Conservation (phyloP, 2,113 vertebrate genomes). For the Tragelaphus strepsiceros region DNA sequence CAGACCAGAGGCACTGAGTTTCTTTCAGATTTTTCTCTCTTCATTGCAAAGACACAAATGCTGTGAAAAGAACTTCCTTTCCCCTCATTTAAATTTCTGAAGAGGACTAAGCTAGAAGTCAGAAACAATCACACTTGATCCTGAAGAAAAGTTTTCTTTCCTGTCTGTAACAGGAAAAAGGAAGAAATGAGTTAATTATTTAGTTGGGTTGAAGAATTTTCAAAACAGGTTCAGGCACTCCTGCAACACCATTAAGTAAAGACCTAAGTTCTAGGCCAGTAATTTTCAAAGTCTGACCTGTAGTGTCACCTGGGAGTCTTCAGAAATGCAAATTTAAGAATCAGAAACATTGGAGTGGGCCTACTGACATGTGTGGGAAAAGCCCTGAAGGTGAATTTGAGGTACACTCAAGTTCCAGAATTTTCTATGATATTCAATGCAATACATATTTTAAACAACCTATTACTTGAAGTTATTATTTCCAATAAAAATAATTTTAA, state of each 20-base stretch:
- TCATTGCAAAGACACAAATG: not conserved
- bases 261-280: not conserved
- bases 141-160: slow-evolving; percentile 20
- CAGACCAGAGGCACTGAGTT: not conserved
- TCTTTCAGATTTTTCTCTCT: not conserved
- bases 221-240: not conserved
- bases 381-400: not conserved
- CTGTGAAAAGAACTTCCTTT: not conserved
- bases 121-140: not conserved
- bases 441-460: not conserved
- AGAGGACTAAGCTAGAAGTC: not conserved
- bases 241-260: not conserved
- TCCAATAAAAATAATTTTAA: not conserved
- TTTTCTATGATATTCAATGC: not conserved
- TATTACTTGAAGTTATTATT: not conserved
- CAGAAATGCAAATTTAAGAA: not conserved
- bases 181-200: not conserved
- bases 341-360: not conserved
- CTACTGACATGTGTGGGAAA: not conserved
- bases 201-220: not conserved
- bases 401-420: not conserved
- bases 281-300: not conserved
- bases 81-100: slow-evolving; percentile 18
- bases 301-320: not conserved
- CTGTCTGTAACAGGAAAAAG: not conserved